Evolutionary conservation across 2,888 invertebrate species (phyloP), one percentile per base, ranked within the genome.

Genomic region (Charanyca ferruginea): DNA sequence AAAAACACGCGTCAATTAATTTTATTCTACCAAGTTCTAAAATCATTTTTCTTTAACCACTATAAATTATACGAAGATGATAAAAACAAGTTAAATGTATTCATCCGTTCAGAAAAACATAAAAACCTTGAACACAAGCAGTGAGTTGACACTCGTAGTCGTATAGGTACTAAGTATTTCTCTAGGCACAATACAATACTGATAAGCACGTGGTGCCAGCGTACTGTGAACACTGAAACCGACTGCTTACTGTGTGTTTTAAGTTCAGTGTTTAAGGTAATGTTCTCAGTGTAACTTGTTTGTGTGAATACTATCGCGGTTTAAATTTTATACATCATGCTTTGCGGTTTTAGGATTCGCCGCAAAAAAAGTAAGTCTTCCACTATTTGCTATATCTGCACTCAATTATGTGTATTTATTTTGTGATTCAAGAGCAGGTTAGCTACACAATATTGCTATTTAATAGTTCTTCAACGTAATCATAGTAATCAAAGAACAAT

Each of bases 261-360:
- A 81, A 89, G 87, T 92, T 93, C 94, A 93, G 94, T 93, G 83
- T 88, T 86, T 83, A 87, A 90, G 90, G 91, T 89, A 91, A 86
- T 89, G 92, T 86, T 88, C 86, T 82, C 83, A 85, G 85, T 84
- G 91, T 86, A 86, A 89, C 92, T 87, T 89, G 92, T 91, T 81
- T 85, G 85, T 81, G 84, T 85, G 77, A 73, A 80, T 85, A 81
- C 84, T 83, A 81, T 75, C 66, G 54, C 65, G 52, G 60, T 79
- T 78, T 77, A 61, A 42, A 73, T 77, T 80, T 59, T 62, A 66
- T 69, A 77, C 66, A 87, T 68, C 72, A 91, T 91, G 90, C 85
- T 88, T 67, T 93, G 93, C 77, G 92, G 92, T 77, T 83, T 92
- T 68, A 87, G 85, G 75, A 86, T 91, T 79, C 87, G 89, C 57